phyloP scores from a whole-genome alignment of 2,797 vertebrate species.

The Eutrigla gurnardus region DNA sequence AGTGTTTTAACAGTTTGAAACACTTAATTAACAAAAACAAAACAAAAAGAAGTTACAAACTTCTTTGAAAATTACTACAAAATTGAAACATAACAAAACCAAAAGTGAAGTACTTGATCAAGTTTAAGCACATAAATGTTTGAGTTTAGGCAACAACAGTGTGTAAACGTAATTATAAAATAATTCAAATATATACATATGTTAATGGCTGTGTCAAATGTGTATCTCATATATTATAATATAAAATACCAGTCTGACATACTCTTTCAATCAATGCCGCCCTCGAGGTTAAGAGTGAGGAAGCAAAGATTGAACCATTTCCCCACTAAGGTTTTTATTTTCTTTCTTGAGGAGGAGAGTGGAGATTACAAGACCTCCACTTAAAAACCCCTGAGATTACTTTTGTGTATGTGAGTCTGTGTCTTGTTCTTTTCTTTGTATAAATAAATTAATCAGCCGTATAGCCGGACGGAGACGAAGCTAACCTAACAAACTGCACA shows the following conservation, averaged over 20 bases:
- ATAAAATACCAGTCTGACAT: background rate
- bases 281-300: slow-evolving; percentile 3
- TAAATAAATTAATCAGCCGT: slow-evolving; percentile 51
- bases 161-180: no score
- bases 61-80: no score
- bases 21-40: no score
- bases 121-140: no score
- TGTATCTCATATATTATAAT: no score
- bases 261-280: slow-evolving; percentile 6
- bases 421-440: slow-evolving; percentile 14
- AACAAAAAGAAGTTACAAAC: no score
- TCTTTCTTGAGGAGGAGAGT: slow-evolving; percentile 26
- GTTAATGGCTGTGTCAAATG: no score
- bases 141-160: no score
- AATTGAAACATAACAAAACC: no score
- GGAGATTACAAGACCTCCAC: background rate
- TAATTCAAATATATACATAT: no score
- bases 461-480: background rate
- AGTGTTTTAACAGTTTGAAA: no score
- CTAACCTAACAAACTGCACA: slow-evolving; percentile 3
- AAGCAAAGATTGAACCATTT: slow-evolving; percentile 19
- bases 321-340: slow-evolving; percentile 41
- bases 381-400: background rate
- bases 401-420: background rate
- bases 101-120: no score